Evolutionary conservation across 2,797 vertebrate genomes (phyloP).

Genomic region (Sphenodon punctatus): DNA sequence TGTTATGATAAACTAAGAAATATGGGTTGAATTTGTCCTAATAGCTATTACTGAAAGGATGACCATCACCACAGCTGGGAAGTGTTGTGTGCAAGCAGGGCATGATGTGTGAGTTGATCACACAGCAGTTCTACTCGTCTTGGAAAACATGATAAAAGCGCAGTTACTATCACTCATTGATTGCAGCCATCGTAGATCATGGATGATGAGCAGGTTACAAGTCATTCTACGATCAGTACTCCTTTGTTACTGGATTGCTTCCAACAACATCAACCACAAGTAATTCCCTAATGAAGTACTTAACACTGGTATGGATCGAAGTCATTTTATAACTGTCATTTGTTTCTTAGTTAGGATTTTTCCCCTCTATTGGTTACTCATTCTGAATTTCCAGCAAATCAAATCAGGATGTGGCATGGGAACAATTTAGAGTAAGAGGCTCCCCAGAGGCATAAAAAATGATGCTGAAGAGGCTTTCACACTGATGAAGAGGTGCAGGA

Average conservation of each 20-base stretch:
- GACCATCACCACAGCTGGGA: neutral
- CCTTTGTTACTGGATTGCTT: neutral
- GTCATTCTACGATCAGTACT: neutral
- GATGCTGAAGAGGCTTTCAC: conserved; percentile 41
- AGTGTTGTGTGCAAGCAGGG: accelerated
- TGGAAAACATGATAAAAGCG: accelerated
- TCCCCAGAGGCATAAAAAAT: conserved; percentile 52
- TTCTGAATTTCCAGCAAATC: conserved; percentile 51
- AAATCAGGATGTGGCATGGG: conserved; percentile 61
- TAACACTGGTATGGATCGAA: neutral
- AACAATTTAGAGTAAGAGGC: conserved; percentile 66
- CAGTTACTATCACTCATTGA: neutral
- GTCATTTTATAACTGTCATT: conserved; percentile 18
- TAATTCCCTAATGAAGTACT: neutral
- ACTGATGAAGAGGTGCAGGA: conserved; percentile 46
- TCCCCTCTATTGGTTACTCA: conserved; percentile 25
- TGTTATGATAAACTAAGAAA: conserved; percentile 8
- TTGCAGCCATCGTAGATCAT: neutral
- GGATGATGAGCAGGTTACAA: neutral
- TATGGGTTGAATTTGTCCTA: conserved; percentile 43
- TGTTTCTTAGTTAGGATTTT: neutral
- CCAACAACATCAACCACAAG: neutral
- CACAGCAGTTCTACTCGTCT: neutral
- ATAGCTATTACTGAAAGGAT: conserved; percentile 21
- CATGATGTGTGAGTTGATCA: neutral